Conservation (phyloP, 2,113 vertebrate genomes). For the Stomatorhinus ivindoensis region DNA sequence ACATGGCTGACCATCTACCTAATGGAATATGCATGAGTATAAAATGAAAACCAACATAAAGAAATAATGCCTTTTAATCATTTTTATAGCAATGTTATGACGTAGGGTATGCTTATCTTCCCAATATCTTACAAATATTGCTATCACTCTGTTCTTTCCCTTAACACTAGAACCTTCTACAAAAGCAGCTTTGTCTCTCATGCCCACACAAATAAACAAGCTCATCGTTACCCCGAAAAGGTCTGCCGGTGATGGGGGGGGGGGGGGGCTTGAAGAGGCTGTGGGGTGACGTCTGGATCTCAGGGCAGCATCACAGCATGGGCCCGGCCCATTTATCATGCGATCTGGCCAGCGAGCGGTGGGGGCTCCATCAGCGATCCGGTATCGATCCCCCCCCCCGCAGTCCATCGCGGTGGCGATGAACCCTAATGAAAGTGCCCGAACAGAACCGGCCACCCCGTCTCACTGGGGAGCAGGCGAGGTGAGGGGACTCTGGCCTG, state of each 20-base stretch:
- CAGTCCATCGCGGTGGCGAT: constrained; percentile 78
- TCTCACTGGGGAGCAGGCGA: neutral
- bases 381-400: constrained; percentile 83
- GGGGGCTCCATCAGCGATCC: constrained; percentile 98
- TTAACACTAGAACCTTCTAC: neutral
- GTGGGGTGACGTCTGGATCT: constrained; percentile 58
- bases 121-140: neutral
- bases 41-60: neutral
- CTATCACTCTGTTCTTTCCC: neutral
- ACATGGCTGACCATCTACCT: neutral
- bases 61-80: neutral
- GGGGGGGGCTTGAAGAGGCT: constrained; percentile 37
- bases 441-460: constrained; percentile 54
- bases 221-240: neutral
- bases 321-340: constrained; percentile 93
- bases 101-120: neutral
- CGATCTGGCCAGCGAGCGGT: constrained; percentile 88
- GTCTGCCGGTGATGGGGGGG: constrained; percentile 36
- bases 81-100: neutral
- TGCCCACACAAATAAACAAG: neutral
- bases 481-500: neutral
- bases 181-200: neutral
- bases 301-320: constrained; percentile 75
- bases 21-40: neutral
- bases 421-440: constrained; percentile 93